Base-by-base conservation (phyloP, 1,140 invertebrate species). In the Druon quercuslanigerum region DNA sequence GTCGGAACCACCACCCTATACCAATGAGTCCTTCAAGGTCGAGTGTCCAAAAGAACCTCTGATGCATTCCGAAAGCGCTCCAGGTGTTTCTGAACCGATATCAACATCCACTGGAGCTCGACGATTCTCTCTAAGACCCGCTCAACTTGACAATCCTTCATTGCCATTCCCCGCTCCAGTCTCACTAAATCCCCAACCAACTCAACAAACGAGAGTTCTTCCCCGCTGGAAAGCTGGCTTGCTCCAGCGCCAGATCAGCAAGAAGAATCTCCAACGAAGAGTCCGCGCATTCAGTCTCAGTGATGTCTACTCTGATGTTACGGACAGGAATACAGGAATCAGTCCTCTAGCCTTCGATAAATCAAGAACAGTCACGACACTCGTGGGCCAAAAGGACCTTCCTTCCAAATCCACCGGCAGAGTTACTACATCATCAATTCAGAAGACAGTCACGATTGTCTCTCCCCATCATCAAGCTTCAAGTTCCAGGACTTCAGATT, bases 201-300 rank as follows among this genome's bases (percentile, higher is more conserved):
- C 66, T 0, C 90, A 88, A 79, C 81, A 80, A 14, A 25, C 88
- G 56, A 76, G 80, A n/a, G 79, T 66, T 20, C 57, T 82, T 20
- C 89, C 89, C 0, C 79, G 87, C 12, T 91, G 90, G 91, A 90
- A 87, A 52, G 90, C 87, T 9, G 89, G 89, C 5, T 82, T 91
- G 81, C 76, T 92, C 0, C 90, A 91, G 50, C 81, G 90, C 0
- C 90, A 91, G 50, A 88, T 90, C 13, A 86, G 82, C 51, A 86
- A 91, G 20, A 87, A 86, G 66, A 87, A 84, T 72, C 77, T 89
- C 20, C 87, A 85, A 72, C 86, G 85, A 46, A 85, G 90, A 16
- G 86, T 83, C 0, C 71, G 91, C 56, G 90, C 91, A 0, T 91
- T 88, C 50, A 92, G 91, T 72, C 75, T 92, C 0, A 88, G 89